Conservation (phyloP, 2,888 invertebrate species). For the Euclidia mi region DNA sequence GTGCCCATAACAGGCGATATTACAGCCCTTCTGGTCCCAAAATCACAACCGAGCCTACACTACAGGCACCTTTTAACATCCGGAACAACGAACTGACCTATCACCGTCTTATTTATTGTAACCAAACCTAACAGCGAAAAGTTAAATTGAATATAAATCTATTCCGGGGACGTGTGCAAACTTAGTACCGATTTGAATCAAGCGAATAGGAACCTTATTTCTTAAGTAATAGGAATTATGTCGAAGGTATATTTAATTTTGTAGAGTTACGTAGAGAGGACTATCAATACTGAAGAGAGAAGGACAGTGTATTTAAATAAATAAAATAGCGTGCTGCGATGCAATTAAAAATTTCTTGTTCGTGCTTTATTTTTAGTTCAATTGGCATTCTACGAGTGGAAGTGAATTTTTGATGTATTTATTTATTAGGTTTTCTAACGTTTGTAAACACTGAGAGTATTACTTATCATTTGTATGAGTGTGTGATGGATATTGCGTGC, state of each 20-base stretch:
- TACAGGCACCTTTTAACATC: constrained; percentile 38
- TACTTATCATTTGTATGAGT: too few species aligned
- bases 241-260: constrained; percentile 9
- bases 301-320: constrained; percentile 70
- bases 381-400: constrained; percentile 42
- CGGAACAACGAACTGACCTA: constrained; percentile 33
- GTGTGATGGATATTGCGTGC: too few species aligned
- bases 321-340: constrained; percentile 65
- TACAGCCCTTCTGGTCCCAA: constrained; percentile 10
- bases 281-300: constrained; percentile 61
- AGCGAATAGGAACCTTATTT: constrained; percentile 15
- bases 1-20: constrained; percentile 32
- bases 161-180: constrained; percentile 49
- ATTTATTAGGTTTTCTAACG: constrained; percentile 7
- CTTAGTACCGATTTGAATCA: background rate
- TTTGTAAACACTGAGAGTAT: background rate
- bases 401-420: constrained; percentile 17
- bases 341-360: constrained; percentile 63
- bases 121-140: constrained; percentile 66
- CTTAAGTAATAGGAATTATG: background rate
- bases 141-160: constrained; percentile 75
- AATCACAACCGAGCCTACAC: constrained; percentile 10
- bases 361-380: constrained; percentile 48
- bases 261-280: constrained; percentile 31
- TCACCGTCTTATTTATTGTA: constrained; percentile 60